Conservation (phyloP, 1,140 invertebrate species). For the Muscidifurax raptorellus region DNA sequence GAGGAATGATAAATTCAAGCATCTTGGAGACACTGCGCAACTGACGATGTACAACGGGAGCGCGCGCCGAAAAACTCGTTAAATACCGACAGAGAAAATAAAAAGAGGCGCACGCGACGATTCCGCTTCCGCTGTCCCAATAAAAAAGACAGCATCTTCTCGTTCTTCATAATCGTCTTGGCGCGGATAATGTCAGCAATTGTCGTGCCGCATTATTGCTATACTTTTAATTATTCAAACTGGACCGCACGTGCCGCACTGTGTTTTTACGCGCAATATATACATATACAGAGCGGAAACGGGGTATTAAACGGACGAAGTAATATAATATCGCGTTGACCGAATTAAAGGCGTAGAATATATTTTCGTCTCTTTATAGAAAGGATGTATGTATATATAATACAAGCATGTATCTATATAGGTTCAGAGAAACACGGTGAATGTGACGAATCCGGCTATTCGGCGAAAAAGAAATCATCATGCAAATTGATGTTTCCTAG, state of each 20-base stretch:
- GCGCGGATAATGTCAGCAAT: constrained; percentile 43
- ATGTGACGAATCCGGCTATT: background rate
- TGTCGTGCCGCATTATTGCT: constrained; percentile 57
- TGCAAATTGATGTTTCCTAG: background rate
- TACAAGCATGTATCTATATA: background rate
- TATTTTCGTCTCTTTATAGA: background rate
- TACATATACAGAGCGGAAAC: constrained; percentile 46
- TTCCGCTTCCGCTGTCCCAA: constrained; percentile 57
- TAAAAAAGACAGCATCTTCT: constrained; percentile 47
- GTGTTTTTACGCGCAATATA: background rate
- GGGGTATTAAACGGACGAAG: background rate
- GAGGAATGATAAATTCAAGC: constrained; percentile 26
- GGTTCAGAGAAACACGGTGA: background rate
- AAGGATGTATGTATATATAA: background rate
- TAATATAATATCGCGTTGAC: background rate
- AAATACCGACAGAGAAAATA: constrained; percentile 31
- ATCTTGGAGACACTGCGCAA: background rate
- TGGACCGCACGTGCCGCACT: constrained; percentile 30
- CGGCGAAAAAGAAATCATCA: constrained; percentile 9
- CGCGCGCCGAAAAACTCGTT: constrained; percentile 34
- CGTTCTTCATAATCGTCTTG: constrained; percentile 54
- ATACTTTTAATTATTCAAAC: constrained; percentile 50
- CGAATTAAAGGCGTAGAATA: background rate
- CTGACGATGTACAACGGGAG: constrained; percentile 1
- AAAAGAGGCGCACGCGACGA: constrained; percentile 40